A percentile compares a stretch with the other conserved stretches of the same genome.
These are phyloP conservation scores for Thamnophis elegans DNA, from an alignment of 2,797 vertebrate species.

Conservation along the genomic window DNA sequence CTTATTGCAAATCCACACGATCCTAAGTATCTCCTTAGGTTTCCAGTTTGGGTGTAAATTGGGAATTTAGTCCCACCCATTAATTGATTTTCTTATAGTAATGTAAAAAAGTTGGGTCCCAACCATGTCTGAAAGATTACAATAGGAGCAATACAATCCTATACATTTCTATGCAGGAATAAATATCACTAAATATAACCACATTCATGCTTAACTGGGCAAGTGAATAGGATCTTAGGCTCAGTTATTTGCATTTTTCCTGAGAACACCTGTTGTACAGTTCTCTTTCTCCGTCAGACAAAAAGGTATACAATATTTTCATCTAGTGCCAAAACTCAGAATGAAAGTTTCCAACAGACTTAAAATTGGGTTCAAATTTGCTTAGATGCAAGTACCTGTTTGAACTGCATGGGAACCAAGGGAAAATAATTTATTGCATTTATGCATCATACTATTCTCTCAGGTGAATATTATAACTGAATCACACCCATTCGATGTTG, in stretches of 20 bases:
- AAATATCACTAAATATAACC: neutral
- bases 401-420: neutral
- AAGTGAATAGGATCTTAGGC: neutral
- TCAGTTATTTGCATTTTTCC: neutral
- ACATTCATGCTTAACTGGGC: neutral
- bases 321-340: neutral
- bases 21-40: neutral
- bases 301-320: neutral
- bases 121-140: neutral
- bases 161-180: neutral
- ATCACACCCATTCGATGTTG: neutral
- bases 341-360: neutral
- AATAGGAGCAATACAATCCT: neutral
- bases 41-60: neutral
- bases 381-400: neutral
- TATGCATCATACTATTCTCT: neutral
- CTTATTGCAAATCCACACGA: neutral
- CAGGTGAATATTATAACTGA: neutral
- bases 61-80: neutral
- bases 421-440: neutral
- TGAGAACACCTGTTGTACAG: neutral
- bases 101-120: neutral
- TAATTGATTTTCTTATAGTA: constrained; percentile 1
- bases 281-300: neutral
- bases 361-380: constrained; percentile 18